phyloP scores from a whole-genome alignment of 35 echinoderm and acorn worm species.

The Apostichopus japonicus region DNA sequence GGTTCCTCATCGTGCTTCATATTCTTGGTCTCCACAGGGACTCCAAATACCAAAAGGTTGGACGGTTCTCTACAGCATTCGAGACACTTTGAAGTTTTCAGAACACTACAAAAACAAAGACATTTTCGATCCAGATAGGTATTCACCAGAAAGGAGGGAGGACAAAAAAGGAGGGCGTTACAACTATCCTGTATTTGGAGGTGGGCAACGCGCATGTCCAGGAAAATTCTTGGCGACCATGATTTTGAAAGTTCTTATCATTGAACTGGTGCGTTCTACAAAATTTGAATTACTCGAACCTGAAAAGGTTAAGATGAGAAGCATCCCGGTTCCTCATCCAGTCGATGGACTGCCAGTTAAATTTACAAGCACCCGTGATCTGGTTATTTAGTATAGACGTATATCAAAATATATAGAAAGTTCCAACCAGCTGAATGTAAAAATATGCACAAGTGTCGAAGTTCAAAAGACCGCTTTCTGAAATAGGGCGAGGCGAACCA shows the following conservation, averaged over 20 bases:
- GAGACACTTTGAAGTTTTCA: conserved; percentile 84
- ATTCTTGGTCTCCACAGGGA: conserved; percentile 56
- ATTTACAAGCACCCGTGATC: conserved; percentile 32
- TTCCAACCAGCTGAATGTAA: too few relatives aligned
- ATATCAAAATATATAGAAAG: too few relatives aligned
- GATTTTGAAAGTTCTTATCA: conserved; percentile 66
- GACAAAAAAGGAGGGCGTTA: conserved; percentile 76
- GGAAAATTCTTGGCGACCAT: conserved; percentile 81
- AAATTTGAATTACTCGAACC: conserved; percentile 65
- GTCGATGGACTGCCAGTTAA: conserved; percentile 78
- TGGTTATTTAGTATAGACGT: too few relatives aligned
- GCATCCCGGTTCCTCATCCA: conserved; percentile 74
- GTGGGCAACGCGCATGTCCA: conserved; percentile 75
- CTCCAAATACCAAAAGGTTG: conserved; percentile 89
- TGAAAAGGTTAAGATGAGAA: conserved; percentile 70
- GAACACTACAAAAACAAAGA: conserved; percentile 60
- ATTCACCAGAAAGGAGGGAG: conserved; percentile 63
- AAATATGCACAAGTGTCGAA: too few relatives aligned
- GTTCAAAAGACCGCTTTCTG: too few relatives aligned
- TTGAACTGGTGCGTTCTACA: conserved; percentile 74
- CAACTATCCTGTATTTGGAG: conserved; percentile 81
- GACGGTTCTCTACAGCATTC: conserved; percentile 86
- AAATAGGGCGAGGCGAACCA: too few relatives aligned
- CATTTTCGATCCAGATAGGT: conserved; percentile 89
- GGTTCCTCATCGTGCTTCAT: too few relatives aligned